Percentiles rank a stretch among this genome's conserved stretches.
phyloP scores from a whole-genome alignment of 2,113 vertebrate genomes.

The Cheilinus undulatus region DNA sequence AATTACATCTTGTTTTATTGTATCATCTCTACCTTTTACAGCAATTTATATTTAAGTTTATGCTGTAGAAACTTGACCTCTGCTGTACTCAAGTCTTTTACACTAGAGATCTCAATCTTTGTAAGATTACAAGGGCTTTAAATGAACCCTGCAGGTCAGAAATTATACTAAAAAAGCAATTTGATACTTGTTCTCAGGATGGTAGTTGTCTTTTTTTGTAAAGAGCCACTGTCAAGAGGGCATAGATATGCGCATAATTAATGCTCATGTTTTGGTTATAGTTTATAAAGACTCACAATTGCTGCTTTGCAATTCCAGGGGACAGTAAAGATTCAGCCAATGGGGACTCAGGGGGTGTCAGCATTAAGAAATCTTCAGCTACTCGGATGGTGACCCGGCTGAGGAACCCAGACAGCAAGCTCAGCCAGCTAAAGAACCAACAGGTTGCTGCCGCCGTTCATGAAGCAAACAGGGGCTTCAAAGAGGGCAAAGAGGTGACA shows the following conservation, averaged over 20 bases:
- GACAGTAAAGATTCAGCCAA: slow-evolving; percentile 82
- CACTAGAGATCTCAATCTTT: not conserved
- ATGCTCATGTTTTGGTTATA: too few relatives aligned
- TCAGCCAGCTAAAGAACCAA: slow-evolving; percentile 93
- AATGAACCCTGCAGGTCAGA: not conserved
- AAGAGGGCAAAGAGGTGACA: slow-evolving; percentile 93
- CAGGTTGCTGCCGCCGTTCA: slow-evolving; percentile 93
- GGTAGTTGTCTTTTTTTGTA: too few relatives aligned
- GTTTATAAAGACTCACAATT: not conserved
- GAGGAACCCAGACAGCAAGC: slow-evolving; percentile 95
- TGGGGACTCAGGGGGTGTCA: slow-evolving; percentile 74
- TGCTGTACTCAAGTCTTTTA: not conserved
- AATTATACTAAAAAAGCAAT: not conserved
- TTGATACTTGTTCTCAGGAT: not conserved
- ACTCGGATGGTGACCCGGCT: slow-evolving; percentile 94
- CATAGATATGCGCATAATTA: too few relatives aligned
- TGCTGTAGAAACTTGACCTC: not conserved
- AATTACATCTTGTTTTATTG: not conserved
- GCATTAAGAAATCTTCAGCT: slow-evolving; percentile 83
- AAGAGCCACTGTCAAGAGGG: too few relatives aligned
- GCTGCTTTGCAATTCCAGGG: slow-evolving; percentile 47
- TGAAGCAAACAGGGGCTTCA: slow-evolving; percentile 92
- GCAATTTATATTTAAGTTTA: not conserved
- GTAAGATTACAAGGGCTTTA: too few relatives aligned
- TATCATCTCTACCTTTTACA: too few relatives aligned